Conservation (phyloP, 1,140 invertebrate genomes). For the Papilio machaon region DNA sequence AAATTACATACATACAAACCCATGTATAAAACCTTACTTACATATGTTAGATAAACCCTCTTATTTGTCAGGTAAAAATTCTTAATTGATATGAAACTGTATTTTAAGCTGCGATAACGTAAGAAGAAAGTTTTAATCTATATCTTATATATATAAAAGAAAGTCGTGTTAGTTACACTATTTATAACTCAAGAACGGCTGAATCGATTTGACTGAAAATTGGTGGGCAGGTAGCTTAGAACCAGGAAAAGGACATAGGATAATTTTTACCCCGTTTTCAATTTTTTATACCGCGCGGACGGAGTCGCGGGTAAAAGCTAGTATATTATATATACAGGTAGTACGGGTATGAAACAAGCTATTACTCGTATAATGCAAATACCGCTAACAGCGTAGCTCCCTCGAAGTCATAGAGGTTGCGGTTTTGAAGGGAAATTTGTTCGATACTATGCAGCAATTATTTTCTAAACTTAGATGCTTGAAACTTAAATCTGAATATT, state of each 20-base stretch:
- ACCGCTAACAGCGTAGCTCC: slow-evolving; percentile 8
- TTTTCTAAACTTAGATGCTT: slow-evolving; percentile 11
- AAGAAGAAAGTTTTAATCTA: background rate
- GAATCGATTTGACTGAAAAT: no score
- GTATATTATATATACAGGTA: background rate
- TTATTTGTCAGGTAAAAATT: background rate
- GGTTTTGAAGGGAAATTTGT: slow-evolving; percentile 24
- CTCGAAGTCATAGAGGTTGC: slow-evolving; percentile 17
- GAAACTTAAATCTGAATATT: slow-evolving; percentile 13
- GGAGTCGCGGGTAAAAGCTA: no score
- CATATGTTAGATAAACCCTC: no score
- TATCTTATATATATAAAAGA: no score
- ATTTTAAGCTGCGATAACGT: background rate
- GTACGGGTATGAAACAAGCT: background rate
- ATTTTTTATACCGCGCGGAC: no score
- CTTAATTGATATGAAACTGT: background rate
- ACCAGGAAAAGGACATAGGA: no score
- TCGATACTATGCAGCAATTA: slow-evolving; percentile 13
- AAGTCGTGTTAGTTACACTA: no score
- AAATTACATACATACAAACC: no score
- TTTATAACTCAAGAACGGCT: no score
- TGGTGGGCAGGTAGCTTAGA: no score
- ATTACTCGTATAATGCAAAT: slow-evolving; percentile 21
- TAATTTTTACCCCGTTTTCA: no score
- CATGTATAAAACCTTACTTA: no score